phyloP scores from a whole-genome alignment of 2,113 vertebrate genomes.

The Paracanthobrama guichenoti region DNA sequence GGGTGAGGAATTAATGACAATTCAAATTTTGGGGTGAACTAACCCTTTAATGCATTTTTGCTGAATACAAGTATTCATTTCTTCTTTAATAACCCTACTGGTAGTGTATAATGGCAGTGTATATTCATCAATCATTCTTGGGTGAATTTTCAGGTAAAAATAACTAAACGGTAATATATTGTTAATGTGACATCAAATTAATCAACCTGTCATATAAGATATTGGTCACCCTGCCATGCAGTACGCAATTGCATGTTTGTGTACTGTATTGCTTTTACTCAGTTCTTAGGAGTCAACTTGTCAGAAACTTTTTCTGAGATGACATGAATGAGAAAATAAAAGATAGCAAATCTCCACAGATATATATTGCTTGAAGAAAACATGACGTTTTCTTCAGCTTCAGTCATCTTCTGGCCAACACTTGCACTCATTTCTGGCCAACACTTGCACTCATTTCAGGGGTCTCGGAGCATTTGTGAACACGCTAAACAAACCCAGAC shows the following conservation, averaged over 20 bases:
- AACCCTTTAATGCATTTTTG: too few relatives aligned
- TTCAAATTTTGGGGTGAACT: too few relatives aligned
- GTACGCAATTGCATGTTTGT: not conserved
- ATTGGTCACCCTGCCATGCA: not conserved
- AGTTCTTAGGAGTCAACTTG: not conserved
- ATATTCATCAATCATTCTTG: not conserved
- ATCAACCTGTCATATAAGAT: not conserved
- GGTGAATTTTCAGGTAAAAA: not conserved
- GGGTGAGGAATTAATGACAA: too few relatives aligned
- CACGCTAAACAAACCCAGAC: not conserved
- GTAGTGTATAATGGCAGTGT: not conserved
- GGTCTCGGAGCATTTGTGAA: not conserved
- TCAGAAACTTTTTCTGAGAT: not conserved
- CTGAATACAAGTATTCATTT: too few relatives aligned
- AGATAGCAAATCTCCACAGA: not conserved
- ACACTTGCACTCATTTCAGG: not conserved
- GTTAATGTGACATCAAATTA: not conserved
- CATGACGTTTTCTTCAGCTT: not conserved
- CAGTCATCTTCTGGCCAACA: not conserved
- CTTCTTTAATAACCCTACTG: too few relatives aligned
- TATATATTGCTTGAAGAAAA: not conserved
- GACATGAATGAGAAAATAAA: not conserved
- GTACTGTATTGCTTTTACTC: not conserved
- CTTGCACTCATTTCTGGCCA: not conserved
- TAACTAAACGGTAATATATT: not conserved